Conservation (phyloP, 1,140 invertebrate genomes). For the Drosophila lini region DNA sequence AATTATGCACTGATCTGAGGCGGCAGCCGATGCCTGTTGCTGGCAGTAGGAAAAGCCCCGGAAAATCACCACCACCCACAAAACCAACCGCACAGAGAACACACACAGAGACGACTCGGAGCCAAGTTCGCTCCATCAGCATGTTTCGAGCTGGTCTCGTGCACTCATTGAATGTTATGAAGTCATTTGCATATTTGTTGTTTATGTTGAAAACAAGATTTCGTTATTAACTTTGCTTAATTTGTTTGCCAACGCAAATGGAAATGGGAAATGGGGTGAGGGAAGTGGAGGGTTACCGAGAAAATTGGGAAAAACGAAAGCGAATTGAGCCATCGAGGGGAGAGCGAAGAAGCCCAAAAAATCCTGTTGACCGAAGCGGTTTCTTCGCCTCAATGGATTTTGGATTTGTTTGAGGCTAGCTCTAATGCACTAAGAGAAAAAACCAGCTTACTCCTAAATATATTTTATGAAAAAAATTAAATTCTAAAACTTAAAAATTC, state of each 20-base stretch:
- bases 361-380: constrained; percentile 74
- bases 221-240: constrained; percentile 82
- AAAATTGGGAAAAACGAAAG: constrained; percentile 21
- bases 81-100: neutral
- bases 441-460: too few relatives aligned
- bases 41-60: constrained; percentile 20
- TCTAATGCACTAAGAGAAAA: constrained; percentile 2
- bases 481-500: fast-evolving
- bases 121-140: constrained; percentile 51
- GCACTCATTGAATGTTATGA: constrained; percentile 64
- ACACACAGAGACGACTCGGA: neutral
- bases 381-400: constrained; percentile 47
- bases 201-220: constrained; percentile 82
- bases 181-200: constrained; percentile 82
- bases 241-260: constrained; percentile 69
- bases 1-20: constrained; percentile 38
- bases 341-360: constrained; percentile 23
- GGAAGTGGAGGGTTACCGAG: too few relatives aligned
- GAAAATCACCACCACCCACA: constrained; percentile 11
- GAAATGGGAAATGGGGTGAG: constrained; percentile 18
- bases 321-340: constrained; percentile 52
- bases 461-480: neutral
- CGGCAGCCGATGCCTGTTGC: constrained; percentile 20
- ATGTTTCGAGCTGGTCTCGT: constrained; percentile 46
- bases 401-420: constrained; percentile 30